Percentiles rank a stretch among this genome's conserved stretches.
Evolutionary conservation across 2,113 vertebrate genomes (phyloP).

Genomic region (Rhabdomys dilectus): DNA sequence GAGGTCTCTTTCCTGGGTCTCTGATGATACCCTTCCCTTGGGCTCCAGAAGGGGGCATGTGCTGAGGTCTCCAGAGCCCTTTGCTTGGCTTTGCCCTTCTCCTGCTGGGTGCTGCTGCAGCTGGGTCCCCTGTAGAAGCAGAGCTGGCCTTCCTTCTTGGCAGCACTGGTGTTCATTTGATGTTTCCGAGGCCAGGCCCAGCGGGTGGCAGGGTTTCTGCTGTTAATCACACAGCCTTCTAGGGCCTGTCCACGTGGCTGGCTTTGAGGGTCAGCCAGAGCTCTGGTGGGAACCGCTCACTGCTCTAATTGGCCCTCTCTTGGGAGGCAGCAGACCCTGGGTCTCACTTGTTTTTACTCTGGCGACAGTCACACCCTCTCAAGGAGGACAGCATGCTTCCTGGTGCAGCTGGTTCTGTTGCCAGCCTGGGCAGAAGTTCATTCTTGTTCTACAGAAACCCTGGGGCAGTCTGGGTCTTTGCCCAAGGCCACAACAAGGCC

Average conservation of each 20-base stretch:
- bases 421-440: slow-evolving; percentile 64
- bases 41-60: neutral
- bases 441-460: slow-evolving; percentile 72
- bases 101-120: neutral
- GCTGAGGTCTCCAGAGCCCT: neutral
- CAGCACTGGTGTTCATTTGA: neutral
- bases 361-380: neutral
- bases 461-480: slow-evolving; percentile 59
- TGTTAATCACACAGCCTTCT: slow-evolving; percentile 33
- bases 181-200: slow-evolving; percentile 34
- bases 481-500: slow-evolving; percentile 53
- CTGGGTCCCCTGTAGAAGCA: slow-evolving; percentile 24
- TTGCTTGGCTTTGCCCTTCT: neutral
- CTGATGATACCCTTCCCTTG: neutral
- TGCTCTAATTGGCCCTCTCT: slow-evolving; percentile 72
- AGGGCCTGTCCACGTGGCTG: slow-evolving; percentile 57
- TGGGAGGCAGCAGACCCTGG: slow-evolving; percentile 55
- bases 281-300: slow-evolving; percentile 64
- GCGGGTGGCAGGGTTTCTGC: neutral
- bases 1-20: neutral
- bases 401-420: neutral
- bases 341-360: slow-evolving; percentile 54
- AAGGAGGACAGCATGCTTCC: slow-evolving; percentile 48
- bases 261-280: slow-evolving; percentile 77
- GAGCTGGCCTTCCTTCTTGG: slow-evolving; percentile 60